Percentiles rank a stretch among this genome's conserved stretches.
Conservation (phyloP, 1,140 invertebrate genomes). For the Drosophila saltans region DNA sequence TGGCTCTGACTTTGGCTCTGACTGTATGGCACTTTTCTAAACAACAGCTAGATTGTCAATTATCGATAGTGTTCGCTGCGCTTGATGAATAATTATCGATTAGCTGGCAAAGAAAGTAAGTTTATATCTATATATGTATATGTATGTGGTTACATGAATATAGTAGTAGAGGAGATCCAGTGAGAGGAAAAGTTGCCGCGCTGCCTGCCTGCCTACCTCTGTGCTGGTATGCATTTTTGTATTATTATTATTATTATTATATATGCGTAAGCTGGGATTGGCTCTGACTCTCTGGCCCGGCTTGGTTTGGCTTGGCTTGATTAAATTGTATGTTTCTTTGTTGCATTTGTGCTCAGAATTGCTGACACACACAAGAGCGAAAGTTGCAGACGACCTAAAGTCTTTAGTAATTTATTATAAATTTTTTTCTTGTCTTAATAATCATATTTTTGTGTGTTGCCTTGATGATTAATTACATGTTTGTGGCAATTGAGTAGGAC, state of each 20-base stretch:
- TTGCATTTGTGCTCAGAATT: conserved; percentile 37
- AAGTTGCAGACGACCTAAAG: conserved; percentile 38
- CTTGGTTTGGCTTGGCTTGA: not conserved
- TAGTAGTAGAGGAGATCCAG: not conserved
- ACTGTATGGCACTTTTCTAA: conserved; percentile 6
- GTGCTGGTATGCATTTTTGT: conserved; percentile 43
- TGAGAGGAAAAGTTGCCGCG: conserved; percentile 56
- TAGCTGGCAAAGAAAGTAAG: conserved; percentile 46
- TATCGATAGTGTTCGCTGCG: conserved; percentile 71
- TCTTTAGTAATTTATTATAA: conserved; percentile 56
- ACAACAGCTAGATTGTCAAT: conserved; percentile 69
- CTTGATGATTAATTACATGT: not conserved
- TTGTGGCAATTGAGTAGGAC: not conserved
- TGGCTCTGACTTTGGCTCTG: conserved; percentile 2
- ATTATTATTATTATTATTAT: conserved; percentile 59
- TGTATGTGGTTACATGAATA: too few relatives aligned
- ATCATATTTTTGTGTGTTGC: not conserved
- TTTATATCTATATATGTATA: not conserved
- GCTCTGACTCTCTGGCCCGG: conserved; percentile 12
- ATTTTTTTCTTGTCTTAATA: conserved; percentile 3
- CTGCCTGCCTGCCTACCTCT: conserved; percentile 4
- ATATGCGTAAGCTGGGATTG: conserved; percentile 59
- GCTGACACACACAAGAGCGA: conserved; percentile 51
- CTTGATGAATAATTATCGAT: conserved; percentile 80
- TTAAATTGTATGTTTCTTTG: conserved; percentile 6